These are phyloP conservation scores for Rhingia campestris DNA, from an alignment of 2,888 invertebrate genomes.

Conservation along the genomic window DNA sequence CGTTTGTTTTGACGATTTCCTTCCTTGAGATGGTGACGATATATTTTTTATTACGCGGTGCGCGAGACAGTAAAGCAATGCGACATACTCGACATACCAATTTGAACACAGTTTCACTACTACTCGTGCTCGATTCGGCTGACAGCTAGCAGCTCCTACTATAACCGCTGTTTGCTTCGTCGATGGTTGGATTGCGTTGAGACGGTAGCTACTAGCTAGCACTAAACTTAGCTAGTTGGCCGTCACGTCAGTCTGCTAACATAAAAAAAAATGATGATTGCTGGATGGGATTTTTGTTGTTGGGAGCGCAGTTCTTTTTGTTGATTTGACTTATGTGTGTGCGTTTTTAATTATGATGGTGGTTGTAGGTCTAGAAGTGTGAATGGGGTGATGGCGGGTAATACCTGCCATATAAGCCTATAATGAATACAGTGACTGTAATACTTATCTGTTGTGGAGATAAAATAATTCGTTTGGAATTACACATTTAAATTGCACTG, in stretches of 20 bases:
- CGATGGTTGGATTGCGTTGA: not conserved
- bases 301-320: not conserved
- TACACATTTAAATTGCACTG: too few relatives aligned
- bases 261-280: constrained; percentile 11
- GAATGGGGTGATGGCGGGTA: constrained; percentile 3
- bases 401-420: not conserved
- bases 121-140: constrained; percentile 39
- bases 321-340: constrained; percentile 17
- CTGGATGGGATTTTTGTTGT: constrained; percentile 8
- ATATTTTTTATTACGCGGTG: constrained; percentile 28
- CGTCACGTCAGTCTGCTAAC: constrained; percentile 25
- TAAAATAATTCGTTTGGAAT: too few relatives aligned
- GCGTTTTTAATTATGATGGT: not conserved
- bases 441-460: not conserved
- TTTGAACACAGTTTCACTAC: constrained; percentile 59
- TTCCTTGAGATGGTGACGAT: constrained; percentile 2
- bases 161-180: constrained; percentile 28
- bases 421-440: constrained; percentile 26
- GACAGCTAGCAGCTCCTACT: constrained; percentile 36
- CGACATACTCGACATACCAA: constrained; percentile 60
- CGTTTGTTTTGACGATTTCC: constrained; percentile 13
- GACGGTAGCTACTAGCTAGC: constrained; percentile 8
- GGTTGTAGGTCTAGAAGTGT: not conserved
- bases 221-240: constrained; percentile 18
- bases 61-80: constrained; percentile 36